A percentile compares a stretch with the other conserved stretches of the same genome.
Conservation (phyloP, 2,888 invertebrate species). For the Oasisia sp. region DNA sequence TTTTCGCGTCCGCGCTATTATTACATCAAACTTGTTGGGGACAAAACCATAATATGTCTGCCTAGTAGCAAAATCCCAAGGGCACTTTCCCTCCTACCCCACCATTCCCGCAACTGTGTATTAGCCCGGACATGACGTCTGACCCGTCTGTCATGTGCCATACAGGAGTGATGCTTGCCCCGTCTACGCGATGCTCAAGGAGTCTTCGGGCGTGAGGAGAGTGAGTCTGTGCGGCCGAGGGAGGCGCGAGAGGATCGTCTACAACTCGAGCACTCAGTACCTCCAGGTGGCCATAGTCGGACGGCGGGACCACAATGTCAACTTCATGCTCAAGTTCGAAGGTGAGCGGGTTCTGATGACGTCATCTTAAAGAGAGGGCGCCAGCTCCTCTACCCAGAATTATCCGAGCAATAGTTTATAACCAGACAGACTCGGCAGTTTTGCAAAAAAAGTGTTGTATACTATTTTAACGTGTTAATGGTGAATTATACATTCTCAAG, state of each 20-base stretch:
- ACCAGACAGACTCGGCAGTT: no score
- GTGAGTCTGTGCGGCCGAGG: neutral
- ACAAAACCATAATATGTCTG: no score
- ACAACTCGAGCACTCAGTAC: neutral
- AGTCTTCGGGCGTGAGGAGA: neutral
- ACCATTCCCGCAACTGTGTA: no score
- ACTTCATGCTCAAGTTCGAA: slow-evolving; percentile 6
- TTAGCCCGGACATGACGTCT: neutral
- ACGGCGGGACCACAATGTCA: neutral
- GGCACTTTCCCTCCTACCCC: no score
- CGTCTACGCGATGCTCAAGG: neutral
- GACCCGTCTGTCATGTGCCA: neutral
- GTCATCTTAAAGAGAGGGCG: neutral
- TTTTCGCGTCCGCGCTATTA: no score
- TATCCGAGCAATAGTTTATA: no score
- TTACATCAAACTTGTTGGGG: no score
- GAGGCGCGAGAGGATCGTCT: neutral
- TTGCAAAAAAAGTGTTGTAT: no score
- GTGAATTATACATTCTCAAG: no score
- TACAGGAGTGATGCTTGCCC: neutral
- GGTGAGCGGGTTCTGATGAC: neutral
- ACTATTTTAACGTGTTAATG: no score
- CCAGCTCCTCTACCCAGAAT: no score
- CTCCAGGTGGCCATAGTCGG: neutral
- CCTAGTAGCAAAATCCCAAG: no score